Conservation (phyloP, 2,797 vertebrate species). For the Crocidura indochinensis region DNA sequence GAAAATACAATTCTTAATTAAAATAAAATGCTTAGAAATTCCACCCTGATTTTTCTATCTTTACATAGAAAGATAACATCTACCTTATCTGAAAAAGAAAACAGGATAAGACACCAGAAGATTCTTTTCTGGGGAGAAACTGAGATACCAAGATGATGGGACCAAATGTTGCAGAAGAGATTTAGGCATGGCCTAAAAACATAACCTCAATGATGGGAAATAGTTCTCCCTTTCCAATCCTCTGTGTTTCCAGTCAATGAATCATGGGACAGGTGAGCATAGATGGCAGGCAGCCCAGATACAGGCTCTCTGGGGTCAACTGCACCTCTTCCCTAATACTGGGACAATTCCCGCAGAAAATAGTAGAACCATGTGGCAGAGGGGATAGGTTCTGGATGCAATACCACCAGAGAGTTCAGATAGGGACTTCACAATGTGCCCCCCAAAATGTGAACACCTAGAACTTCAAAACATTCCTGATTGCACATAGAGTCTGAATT, state of each 20-base stretch:
- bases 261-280: background rate
- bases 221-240: background rate
- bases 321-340: background rate
- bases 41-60: background rate
- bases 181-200: background rate
- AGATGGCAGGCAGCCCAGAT: background rate
- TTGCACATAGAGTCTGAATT: background rate
- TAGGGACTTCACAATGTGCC: background rate
- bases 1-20: background rate
- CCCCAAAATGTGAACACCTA: background rate
- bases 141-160: conserved; percentile 36
- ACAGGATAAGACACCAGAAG: conserved; percentile 8
- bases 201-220: background rate
- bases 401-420: too few relatives aligned
- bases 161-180: background rate
- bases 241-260: background rate
- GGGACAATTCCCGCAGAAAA: too few relatives aligned
- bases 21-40: background rate
- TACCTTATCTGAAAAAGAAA: conserved; percentile 21
- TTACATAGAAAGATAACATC: background rate
- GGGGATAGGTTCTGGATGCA: too few relatives aligned
- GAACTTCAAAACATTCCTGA: background rate
- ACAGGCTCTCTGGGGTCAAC: rapidly evolving
- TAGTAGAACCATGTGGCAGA: too few relatives aligned
- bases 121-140: conserved; percentile 31